Percentiles rank a stretch among this genome's conserved stretches.
These are phyloP conservation scores for Arothron firmamentum DNA, from an alignment of 2,113 vertebrate genomes.

Conservation along the genomic window DNA sequence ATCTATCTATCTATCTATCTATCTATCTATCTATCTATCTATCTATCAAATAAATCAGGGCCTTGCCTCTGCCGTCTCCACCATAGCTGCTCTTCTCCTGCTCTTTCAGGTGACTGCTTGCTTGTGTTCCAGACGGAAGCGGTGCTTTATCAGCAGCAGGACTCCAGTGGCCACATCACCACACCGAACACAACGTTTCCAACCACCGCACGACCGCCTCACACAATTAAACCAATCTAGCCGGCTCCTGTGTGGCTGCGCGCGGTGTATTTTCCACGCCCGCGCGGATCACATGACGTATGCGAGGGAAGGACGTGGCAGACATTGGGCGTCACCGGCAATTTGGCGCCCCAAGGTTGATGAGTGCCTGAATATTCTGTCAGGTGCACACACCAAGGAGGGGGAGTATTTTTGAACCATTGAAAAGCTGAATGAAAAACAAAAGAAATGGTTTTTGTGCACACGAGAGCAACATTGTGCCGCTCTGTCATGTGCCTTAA, in stretches of 20 bases:
- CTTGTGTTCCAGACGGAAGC: conserved; percentile 63
- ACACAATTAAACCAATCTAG: conserved; percentile 54
- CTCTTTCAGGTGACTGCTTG: conserved; percentile 56
- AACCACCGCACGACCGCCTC: conserved; percentile 53
- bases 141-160: conserved; percentile 70
- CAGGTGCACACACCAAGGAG: too few species aligned
- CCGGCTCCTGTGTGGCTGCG: conserved; percentile 5
- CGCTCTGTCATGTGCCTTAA: conserved; percentile 33
- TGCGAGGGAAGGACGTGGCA: too few species aligned
- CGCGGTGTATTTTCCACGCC: conserved; percentile 2
- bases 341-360: too few species aligned
- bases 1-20: neutral
- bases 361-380: too few species aligned
- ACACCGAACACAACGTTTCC: conserved; percentile 44
- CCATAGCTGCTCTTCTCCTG: conserved; percentile 45
- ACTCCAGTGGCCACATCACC: conserved; percentile 54
- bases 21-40: conserved; percentile 6
- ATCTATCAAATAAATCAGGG: conserved; percentile 28
- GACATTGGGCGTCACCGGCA: too few species aligned
- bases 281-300: too few species aligned
- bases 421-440: neutral
- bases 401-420: neutral
- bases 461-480: conserved; percentile 8
- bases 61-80: neutral
- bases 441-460: neutral